phyloP scores from a whole-genome alignment of 2,797 vertebrate species.

The Catamblyrhynchus diadema region DNA sequence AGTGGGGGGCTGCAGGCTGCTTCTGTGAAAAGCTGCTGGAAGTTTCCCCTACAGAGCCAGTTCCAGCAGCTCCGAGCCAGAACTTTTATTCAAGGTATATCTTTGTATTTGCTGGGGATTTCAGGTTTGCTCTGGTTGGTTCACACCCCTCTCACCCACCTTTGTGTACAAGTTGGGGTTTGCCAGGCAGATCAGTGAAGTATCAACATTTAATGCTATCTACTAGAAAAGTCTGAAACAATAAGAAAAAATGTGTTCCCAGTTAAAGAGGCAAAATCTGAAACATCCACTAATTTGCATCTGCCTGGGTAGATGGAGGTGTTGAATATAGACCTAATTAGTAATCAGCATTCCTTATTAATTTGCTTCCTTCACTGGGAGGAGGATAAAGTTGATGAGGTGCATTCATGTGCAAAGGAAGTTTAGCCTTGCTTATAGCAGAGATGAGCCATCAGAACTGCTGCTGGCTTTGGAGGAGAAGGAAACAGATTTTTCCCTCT shows the following conservation, averaged over 20 bases:
- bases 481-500: conserved; percentile 30
- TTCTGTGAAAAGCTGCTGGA: neutral
- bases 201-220: neutral
- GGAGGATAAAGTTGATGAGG: neutral
- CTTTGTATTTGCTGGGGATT: neutral
- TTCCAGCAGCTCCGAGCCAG: neutral
- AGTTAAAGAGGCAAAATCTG: neutral
- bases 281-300: neutral
- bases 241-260: neutral
- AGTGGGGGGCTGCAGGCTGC: neutral
- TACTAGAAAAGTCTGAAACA: neutral
- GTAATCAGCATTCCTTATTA: neutral
- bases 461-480: neutral
- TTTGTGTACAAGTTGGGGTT: neutral
- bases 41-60: neutral
- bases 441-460: neutral
- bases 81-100: neutral
- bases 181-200: neutral
- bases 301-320: neutral
- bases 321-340: neutral
- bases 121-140: neutral
- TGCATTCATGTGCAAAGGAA: neutral
- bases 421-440: neutral
- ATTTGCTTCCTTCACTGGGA: neutral
- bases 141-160: neutral